Evolutionary conservation across 2,888 invertebrate genomes (phyloP).

Genomic region (Cerceris ruficornis): DNA sequence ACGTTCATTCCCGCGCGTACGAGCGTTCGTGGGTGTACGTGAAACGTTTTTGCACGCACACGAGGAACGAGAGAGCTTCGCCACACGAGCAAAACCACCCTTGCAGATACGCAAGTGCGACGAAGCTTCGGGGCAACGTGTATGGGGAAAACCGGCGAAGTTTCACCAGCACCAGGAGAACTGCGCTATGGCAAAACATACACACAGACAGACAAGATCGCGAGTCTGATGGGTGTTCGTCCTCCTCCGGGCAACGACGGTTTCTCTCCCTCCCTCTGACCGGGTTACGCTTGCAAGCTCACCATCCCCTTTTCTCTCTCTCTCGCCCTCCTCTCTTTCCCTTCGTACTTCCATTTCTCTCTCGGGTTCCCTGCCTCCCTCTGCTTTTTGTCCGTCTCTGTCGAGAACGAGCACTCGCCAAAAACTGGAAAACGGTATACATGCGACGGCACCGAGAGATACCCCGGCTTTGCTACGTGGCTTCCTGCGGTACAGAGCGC

Average conservation of each 20-base stretch:
- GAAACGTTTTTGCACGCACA: constrained; percentile 38
- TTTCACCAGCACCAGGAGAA: constrained; percentile 37
- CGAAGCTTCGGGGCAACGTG: constrained; percentile 36
- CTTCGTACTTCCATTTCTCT: constrained; percentile 16
- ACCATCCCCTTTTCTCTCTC: constrained; percentile 12
- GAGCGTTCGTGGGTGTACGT: not conserved
- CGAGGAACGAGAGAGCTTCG: constrained; percentile 32
- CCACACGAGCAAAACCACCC: not conserved
- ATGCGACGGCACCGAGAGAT: constrained; percentile 12
- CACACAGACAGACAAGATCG: constrained; percentile 44
- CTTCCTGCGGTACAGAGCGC: constrained; percentile 6
- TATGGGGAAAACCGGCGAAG: constrained; percentile 31
- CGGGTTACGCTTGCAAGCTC: constrained; percentile 56
- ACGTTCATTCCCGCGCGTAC: not conserved
- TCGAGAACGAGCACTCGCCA: constrained; percentile 33
- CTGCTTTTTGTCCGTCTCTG: constrained; percentile 25
- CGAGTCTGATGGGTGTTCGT: constrained; percentile 26
- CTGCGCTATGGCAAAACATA: constrained; percentile 45
- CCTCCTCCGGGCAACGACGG: constrained; percentile 21
- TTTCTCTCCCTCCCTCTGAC: constrained; percentile 54
- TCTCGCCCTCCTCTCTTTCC: constrained; percentile 1
- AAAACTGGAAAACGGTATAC: constrained; percentile 51
- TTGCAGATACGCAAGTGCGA: constrained; percentile 15
- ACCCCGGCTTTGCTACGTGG: constrained; percentile 27
- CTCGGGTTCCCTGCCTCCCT: not conserved